These are phyloP conservation scores for Cygnus atratus DNA, from an alignment of 2,113 vertebrate genomes.

Conservation along the genomic window DNA sequence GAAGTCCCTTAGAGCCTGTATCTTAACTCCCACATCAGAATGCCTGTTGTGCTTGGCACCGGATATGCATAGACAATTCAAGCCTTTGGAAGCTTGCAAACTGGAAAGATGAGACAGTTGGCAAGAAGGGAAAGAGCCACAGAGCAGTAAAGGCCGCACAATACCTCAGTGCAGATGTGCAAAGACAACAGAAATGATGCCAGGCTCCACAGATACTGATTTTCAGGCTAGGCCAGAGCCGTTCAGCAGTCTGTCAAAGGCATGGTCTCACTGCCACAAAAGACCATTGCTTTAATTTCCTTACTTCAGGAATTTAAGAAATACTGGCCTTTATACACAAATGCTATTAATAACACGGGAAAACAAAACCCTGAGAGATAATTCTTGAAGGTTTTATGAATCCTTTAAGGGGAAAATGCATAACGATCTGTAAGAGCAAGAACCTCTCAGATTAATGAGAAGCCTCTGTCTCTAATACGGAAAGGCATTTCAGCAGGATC, in stretches of 20 bases:
- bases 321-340: not conserved
- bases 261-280: not conserved
- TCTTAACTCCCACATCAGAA: not conserved
- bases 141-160: not conserved
- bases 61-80: not conserved
- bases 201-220: not conserved
- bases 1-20: not conserved
- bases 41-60: not conserved
- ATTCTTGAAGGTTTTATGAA: not conserved
- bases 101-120: not conserved
- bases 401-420: not conserved
- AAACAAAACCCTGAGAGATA: not conserved
- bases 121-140: not conserved
- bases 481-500: constrained; percentile 30
- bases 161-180: not conserved
- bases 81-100: not conserved
- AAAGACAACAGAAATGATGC: not conserved
- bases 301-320: not conserved
- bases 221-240: not conserved
- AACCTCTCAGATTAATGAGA: constrained; percentile 30
- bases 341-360: not conserved
- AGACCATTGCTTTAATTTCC: not conserved
- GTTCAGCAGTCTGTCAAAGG: not conserved
- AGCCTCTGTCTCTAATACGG: not conserved
- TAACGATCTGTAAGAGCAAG: not conserved